phyloP scores from a whole-genome alignment of 2,888 invertebrate species.

The Cheilosia pagana region DNA sequence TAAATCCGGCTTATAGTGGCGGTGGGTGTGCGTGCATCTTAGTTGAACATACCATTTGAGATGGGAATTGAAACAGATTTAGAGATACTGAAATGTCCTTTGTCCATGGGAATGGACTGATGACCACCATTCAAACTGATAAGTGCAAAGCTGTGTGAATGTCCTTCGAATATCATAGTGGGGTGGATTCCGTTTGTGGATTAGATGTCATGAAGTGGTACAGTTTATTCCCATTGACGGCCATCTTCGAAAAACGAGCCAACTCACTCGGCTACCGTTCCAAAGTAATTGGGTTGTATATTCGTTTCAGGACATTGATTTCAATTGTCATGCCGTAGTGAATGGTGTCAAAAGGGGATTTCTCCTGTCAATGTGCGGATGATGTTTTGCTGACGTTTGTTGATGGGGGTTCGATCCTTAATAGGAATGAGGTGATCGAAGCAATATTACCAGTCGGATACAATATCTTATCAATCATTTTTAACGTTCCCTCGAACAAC shows the following conservation, averaged over 20 bases:
- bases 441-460: no score
- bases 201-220: slow-evolving; percentile 5
- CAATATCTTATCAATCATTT: no score
- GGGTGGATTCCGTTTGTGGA: slow-evolving; percentile 1
- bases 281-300: slow-evolving; percentile 16
- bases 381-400: no score
- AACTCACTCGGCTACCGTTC: not conserved
- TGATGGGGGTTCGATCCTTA: no score
- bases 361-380: no score
- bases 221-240: slow-evolving; percentile 5
- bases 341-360: not conserved
- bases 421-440: no score
- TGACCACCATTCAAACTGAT: not conserved
- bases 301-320: slow-evolving; percentile 34
- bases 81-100: slow-evolving; percentile 24
- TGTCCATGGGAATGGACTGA: not conserved
- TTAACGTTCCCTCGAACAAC: no score
- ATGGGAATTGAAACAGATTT: slow-evolving; percentile 5
- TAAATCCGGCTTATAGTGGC: slow-evolving; percentile 4
- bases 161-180: not conserved
- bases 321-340: slow-evolving; percentile 15
- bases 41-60: not conserved
- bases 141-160: slow-evolving; percentile 17
- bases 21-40: no score
- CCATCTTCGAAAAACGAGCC: slow-evolving; percentile 1